Evolutionary conservation across 2,113 vertebrate genomes (phyloP), one percentile per base, ranked within the genome.

Genomic region (Spheniscus mendiculus): DNA sequence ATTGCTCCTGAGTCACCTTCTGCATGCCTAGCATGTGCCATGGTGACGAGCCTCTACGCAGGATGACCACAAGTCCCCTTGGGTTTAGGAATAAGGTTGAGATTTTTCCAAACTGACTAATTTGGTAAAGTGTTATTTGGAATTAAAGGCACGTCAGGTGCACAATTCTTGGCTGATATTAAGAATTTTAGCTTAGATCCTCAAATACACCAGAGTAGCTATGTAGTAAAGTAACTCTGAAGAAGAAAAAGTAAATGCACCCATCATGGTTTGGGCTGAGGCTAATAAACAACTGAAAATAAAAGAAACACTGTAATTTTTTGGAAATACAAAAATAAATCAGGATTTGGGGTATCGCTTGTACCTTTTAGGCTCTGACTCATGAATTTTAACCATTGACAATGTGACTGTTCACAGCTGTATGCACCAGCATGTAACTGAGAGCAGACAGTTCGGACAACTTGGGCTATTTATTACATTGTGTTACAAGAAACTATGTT

Each of bases 401-500:
- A 45, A 11, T 1, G 38, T 20, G 20, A 17, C 29, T 25, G 40
- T 10, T 61, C 50, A 34, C 42, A 52, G 66, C 23, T 40, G 21
- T 15, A 11, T 2, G 32, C 38, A 27, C 74, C 63, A 72, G 56
- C 36, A 40, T 0, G 5, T 47, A 30, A 45, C 72, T 29, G 13
- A 11, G 30, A 71, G 52, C 62, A 56, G 49, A 22, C 10, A 36
- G 11, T 15, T 72, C 2, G 3, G 71, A 44, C 40, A 55, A 13
- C 26, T 17, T 20, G 32, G 14, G 10, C 27, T 49, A 17, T 19
- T 55, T 55, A 26, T 32, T 26, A 25, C 23, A 34, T 12, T 1
- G 0, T 2, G 3, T 22, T 13, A 16, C 5, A 67, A 71, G 52
- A 71, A 77, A 38, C 5, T 14, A 29, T 0, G 0, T 22, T 74